Conservation (phyloP, 2,113 vertebrate species). For the Syngnathoides biaculeatus region DNA sequence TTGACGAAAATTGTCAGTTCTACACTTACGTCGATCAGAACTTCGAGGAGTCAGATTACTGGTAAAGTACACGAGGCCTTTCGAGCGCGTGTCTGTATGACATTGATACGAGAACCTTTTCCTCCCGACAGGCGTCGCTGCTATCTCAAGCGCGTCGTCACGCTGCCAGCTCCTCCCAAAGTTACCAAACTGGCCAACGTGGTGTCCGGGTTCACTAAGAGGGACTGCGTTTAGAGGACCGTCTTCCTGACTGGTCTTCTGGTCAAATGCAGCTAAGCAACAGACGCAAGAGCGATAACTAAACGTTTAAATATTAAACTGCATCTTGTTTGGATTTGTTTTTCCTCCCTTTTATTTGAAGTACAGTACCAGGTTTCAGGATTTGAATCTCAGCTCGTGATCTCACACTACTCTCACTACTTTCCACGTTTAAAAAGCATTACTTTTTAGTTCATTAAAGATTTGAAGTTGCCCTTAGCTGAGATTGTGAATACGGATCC, state of each 20-base stretch:
- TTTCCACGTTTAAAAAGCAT: no score
- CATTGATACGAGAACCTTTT: background rate
- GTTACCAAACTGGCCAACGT: slow-evolving; percentile 17
- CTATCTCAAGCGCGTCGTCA: slow-evolving; percentile 56
- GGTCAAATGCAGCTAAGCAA: background rate
- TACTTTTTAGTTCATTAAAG: no score
- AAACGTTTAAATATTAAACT: background rate
- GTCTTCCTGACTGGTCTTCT: background rate
- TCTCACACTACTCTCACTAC: no score
- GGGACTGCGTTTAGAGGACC: background rate
- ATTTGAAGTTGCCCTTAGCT: no score
- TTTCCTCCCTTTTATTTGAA: no score
- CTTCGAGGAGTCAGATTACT: rapidly evolving
- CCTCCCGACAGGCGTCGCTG: slow-evolving; percentile 48
- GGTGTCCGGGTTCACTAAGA: slow-evolving; percentile 53
- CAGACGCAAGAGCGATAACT: background rate
- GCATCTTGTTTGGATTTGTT: background rate
- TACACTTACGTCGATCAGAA: slow-evolving; percentile 38
- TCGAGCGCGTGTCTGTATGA: background rate
- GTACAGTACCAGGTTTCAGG: no score
- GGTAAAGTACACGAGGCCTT: slow-evolving; percentile 23
- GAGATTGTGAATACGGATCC: no score
- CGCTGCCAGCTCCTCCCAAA: slow-evolving; percentile 43
- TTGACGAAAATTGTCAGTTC: slow-evolving; percentile 58
- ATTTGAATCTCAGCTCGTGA: no score